Evolutionary conservation across 2,113 vertebrate species (phyloP), one percentile per base, ranked within the genome.

Genomic region (Pao palembangensis): DNA sequence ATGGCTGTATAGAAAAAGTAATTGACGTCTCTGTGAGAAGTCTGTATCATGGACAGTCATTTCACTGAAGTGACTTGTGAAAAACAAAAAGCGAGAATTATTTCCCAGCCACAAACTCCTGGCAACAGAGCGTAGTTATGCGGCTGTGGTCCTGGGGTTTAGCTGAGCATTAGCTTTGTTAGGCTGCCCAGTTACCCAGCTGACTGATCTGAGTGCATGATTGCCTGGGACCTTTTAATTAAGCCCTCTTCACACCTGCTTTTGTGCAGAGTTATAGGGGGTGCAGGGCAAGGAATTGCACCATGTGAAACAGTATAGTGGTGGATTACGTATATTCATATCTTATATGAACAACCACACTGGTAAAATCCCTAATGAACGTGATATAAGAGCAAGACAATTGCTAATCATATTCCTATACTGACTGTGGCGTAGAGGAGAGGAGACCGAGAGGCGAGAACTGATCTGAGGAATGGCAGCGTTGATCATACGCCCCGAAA

Each of bases 141-240:
- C 34, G 34, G 34, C 34, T 28, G 25, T 28, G 25, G 25, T 28
- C 25, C 5, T 6, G 25, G 25, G 25, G 25, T 28, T 7, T 28
- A 28, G 23, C 23, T 28, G 43, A 61, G 63, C 51, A 64, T 16
- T 48, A 71, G 34, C 34, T 67, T 76, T 71, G 64, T 64, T 51
- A 66, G 61, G 69, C 63, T 71, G 62, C 67, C 76, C 74, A 79
- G 73, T 82, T 77, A 65, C 68, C 43, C 65, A 81, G 78, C 59
- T 59, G 75, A 59, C 51, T 59, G 69, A 51, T 53, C 67, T 53
- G 64, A 52, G 62, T 46, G 64, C 43, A 69, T 79, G 76, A 87
- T 87, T 81, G 80, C 80, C 81, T 82, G 73, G 70, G 75, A 69
- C 75, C 74, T 77, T 82, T 85, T 76, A 87, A 85, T 88, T 85